Evolutionary conservation across 1,140 invertebrate species (phyloP).

Genomic region (Helicoverpa armigera): DNA sequence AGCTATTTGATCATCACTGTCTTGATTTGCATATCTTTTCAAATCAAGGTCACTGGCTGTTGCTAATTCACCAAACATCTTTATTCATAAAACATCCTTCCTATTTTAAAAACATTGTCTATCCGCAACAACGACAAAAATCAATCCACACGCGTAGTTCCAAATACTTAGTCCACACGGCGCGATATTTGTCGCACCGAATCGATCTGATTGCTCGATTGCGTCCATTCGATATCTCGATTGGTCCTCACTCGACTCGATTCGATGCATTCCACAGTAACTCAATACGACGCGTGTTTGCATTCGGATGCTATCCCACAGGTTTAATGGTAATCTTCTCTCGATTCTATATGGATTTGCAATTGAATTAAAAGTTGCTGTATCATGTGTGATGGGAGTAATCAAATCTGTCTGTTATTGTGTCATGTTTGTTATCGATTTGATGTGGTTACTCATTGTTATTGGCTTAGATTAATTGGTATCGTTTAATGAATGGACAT

Average conservation of each 20-base stretch:
- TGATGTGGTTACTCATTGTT: too few species aligned
- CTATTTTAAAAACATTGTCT: background rate
- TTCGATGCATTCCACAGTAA: constrained; percentile 59
- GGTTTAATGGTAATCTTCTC: constrained; percentile 67
- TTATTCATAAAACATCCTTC: background rate
- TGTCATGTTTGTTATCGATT: background rate
- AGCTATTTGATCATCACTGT: too few species aligned
- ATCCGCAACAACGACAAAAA: background rate
- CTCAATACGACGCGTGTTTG: constrained; percentile 72
- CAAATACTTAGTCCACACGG: constrained; percentile 19
- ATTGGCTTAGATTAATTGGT: too few species aligned
- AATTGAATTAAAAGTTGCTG: constrained; percentile 24
- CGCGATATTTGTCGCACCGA: constrained; percentile 58
- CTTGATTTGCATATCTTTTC: too few species aligned
- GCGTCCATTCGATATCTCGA: constrained; percentile 64
- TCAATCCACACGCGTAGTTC: constrained; percentile 11
- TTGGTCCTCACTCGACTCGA: constrained; percentile 56
- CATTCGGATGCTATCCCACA: constrained; percentile 61
- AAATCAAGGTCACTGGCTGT: background rate
- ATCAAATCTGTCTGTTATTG: background rate
- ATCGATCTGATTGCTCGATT: constrained; percentile 67
- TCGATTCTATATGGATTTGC: background rate
- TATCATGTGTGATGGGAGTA: constrained; percentile 12
- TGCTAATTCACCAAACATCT: background rate
- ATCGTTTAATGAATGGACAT: too few species aligned